Evolutionary conservation across 2,888 invertebrate species (phyloP).

Genomic region (Zhengitettix transpicula): DNA sequence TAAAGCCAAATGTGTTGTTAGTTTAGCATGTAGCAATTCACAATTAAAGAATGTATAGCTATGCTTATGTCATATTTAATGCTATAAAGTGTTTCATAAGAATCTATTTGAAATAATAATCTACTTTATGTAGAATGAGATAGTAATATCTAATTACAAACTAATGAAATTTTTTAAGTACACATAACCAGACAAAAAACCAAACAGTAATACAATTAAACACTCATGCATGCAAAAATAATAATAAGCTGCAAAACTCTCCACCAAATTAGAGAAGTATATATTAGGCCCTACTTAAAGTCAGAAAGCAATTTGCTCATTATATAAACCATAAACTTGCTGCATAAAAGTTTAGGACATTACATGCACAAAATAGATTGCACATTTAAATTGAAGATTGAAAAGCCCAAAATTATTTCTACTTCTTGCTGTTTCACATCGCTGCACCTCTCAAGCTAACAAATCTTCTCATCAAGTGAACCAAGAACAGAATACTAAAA

Average conservation of each 20-base stretch:
- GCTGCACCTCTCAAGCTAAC: background rate
- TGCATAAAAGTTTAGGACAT: background rate
- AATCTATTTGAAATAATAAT: too few relatives aligned
- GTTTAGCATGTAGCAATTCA: too few relatives aligned
- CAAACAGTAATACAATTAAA: background rate
- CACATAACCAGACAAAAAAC: constrained; percentile 3
- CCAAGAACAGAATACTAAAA: too few relatives aligned
- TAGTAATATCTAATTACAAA: background rate
- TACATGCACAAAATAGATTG: constrained; percentile 6
- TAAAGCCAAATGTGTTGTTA: too few relatives aligned
- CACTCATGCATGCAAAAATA: constrained; percentile 6
- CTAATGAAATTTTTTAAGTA: background rate
- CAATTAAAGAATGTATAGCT: too few relatives aligned
- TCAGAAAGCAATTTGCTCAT: constrained; percentile 1
- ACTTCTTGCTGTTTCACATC: background rate
- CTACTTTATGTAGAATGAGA: too few relatives aligned
- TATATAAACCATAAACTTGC: background rate
- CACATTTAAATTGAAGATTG: background rate
- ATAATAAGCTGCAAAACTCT: constrained; percentile 9
- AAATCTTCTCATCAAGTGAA: background rate
- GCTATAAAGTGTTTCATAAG: too few relatives aligned
- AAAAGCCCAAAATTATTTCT: background rate
- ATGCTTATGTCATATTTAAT: too few relatives aligned
- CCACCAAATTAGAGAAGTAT: constrained; percentile 7
- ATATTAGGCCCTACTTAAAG: constrained; percentile 1